A percentile compares a stretch with the other conserved stretches of the same genome.
These are phyloP conservation scores for Boleophthalmus pectinirostris DNA, from an alignment of 2,113 vertebrate genomes.

Conservation along the genomic window DNA sequence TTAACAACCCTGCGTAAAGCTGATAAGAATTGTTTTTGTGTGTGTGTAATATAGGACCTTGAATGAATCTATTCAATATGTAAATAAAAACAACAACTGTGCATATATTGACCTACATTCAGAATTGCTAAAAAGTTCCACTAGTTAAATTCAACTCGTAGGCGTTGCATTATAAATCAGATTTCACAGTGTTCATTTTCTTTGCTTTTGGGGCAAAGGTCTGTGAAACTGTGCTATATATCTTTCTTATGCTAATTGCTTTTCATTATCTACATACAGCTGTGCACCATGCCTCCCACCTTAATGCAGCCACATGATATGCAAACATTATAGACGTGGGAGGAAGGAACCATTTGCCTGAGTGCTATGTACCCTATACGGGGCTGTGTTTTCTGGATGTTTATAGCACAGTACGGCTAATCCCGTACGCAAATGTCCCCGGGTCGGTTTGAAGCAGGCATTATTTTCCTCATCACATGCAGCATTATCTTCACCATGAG, in stretches of 20 bases:
- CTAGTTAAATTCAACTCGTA: neutral
- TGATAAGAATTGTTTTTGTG: too few relatives aligned
- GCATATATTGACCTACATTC: neutral
- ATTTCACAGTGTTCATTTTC: neutral
- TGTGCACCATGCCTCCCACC: conserved; percentile 11
- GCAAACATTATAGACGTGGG: conserved; percentile 14
- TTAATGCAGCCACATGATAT: conserved; percentile 37
- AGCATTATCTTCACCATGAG: conserved; percentile 22
- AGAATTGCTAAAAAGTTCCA: neutral
- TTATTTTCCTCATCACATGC: conserved; percentile 26
- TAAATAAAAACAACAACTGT: too few relatives aligned
- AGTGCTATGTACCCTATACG: conserved; percentile 14
- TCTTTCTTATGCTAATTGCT: conserved; percentile 51
- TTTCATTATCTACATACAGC: conserved; percentile 44
- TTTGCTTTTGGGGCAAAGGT: conserved; percentile 17
- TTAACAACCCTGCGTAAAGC: too few relatives aligned
- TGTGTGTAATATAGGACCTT: too few relatives aligned
- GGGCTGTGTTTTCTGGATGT: conserved; percentile 11
- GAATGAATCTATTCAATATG: too few relatives aligned
- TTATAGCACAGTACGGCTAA: conserved; percentile 38
- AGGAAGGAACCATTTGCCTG: conserved; percentile 29
- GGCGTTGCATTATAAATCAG: neutral
- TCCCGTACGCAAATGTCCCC: conserved; percentile 47
- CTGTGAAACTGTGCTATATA: conserved; percentile 3
- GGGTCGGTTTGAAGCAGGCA: conserved; percentile 16